Conservation (phyloP, 2,888 invertebrate species). For the Pecten maximus region DNA sequence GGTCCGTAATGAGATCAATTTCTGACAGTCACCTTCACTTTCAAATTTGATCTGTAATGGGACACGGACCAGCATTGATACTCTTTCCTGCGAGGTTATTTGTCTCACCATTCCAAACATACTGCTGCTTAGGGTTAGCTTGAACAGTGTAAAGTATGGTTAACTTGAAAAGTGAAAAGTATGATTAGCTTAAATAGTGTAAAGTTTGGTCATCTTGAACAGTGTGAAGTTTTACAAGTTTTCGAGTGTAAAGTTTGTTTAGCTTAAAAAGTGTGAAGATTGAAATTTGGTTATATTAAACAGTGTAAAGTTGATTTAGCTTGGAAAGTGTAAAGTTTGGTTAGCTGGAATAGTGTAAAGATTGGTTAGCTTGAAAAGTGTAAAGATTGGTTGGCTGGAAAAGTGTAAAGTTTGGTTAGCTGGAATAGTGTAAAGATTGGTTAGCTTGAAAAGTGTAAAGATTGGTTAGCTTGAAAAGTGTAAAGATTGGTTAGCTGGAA, state of each 20-base stretch:
- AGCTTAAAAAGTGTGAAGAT: neutral
- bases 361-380: neutral
- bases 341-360: neutral
- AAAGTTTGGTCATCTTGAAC: neutral
- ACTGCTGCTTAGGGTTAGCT: neutral
- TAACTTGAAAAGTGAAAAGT: neutral
- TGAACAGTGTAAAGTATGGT: neutral
- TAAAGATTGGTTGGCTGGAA: neutral
- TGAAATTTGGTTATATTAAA: neutral
- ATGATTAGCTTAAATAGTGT: neutral
- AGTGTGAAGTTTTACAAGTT: no score
- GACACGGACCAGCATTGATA: neutral
- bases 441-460: no score
- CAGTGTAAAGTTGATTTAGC: neutral
- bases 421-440: no score
- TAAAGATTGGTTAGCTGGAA: no score
- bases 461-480: no score
- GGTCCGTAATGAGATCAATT: neutral
- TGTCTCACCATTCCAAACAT: neutral
- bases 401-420: no score
- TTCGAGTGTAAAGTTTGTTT: neutral
- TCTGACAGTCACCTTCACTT: constrained; percentile 30
- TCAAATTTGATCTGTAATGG: neutral
- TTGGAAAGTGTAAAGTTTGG: neutral
- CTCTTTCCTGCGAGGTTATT: neutral